These are phyloP conservation scores for Euthynnus affinis DNA, from an alignment of 2,797 vertebrate genomes.

Conservation along the genomic window DNA sequence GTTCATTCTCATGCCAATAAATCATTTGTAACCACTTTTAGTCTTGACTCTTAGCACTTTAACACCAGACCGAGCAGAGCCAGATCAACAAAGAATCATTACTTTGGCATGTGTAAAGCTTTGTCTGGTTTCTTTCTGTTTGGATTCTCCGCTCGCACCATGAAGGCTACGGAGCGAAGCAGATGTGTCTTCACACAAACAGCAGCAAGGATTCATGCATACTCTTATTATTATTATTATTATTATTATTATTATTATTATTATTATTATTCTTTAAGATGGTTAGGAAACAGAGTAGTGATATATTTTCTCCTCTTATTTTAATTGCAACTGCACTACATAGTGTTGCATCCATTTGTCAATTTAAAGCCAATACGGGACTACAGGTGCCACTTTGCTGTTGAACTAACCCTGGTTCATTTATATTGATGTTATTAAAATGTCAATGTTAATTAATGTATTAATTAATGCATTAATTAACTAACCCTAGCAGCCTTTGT, in stretches of 20 bases:
- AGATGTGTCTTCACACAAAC: not conserved
- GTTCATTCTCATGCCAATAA: not conserved
- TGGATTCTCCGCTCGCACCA: not conserved
- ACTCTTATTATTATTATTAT: not conserved
- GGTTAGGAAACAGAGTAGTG: not conserved
- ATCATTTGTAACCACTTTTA: not conserved
- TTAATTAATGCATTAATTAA: no score
- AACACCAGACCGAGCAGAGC: not conserved
- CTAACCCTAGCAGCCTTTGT: not conserved
- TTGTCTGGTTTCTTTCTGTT: not conserved
- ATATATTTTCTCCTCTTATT: not conserved
- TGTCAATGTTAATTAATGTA: no score
- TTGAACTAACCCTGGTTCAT: no score
- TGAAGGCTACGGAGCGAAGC: not conserved
- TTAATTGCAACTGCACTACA: no score
- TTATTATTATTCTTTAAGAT: no score
- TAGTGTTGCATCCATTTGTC: no score
- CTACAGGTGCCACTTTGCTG: not conserved
- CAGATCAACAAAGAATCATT: not conserved
- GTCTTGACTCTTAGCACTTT: not conserved
- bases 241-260: no score
- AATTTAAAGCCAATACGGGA: no score
- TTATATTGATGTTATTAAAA: no score
- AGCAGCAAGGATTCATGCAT: not conserved
- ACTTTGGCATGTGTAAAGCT: not conserved